phyloP scores from a whole-genome alignment of 2,888 invertebrate species.

The Eupelmus urozonus region DNA sequence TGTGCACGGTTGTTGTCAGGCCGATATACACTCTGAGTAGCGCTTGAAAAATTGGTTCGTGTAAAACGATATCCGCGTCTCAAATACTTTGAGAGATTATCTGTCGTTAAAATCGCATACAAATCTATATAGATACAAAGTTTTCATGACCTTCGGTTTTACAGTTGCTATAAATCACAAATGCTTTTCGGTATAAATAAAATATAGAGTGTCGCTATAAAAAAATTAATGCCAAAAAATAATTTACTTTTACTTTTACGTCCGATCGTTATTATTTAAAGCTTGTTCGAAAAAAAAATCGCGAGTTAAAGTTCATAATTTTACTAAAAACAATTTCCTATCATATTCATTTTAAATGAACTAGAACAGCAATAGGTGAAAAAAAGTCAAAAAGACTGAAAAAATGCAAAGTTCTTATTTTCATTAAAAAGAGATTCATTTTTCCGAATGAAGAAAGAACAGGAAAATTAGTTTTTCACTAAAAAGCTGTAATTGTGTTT shows the following conservation, averaged over 20 bases:
- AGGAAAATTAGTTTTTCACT: neutral
- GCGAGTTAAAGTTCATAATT: too few relatives aligned
- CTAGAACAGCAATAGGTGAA: too few relatives aligned
- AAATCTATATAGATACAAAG: constrained; percentile 10
- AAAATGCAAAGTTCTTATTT: too few relatives aligned
- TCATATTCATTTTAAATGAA: too few relatives aligned
- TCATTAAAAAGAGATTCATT: too few relatives aligned
- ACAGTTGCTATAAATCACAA: constrained; percentile 1
- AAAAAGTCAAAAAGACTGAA: too few relatives aligned
- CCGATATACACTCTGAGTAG: neutral
- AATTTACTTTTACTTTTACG: neutral
- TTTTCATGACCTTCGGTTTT: constrained; percentile 18
- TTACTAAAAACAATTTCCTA: too few relatives aligned
- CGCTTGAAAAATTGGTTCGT: constrained; percentile 17
- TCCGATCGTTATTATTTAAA: too few relatives aligned
- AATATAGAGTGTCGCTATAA: neutral
- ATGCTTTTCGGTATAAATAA: constrained; percentile 13
- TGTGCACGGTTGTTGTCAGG: too few relatives aligned
- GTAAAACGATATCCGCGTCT: neutral
- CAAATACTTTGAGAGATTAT: constrained; percentile 14
- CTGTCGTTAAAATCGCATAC: constrained; percentile 24
- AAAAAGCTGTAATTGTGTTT: neutral
- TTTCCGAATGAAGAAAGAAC: too few relatives aligned
- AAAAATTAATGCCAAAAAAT: neutral
- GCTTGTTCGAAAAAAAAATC: too few relatives aligned